These are phyloP conservation scores for Ptychoptera contaminata DNA, from an alignment of 2,888 invertebrate species.

Conservation along the genomic window DNA sequence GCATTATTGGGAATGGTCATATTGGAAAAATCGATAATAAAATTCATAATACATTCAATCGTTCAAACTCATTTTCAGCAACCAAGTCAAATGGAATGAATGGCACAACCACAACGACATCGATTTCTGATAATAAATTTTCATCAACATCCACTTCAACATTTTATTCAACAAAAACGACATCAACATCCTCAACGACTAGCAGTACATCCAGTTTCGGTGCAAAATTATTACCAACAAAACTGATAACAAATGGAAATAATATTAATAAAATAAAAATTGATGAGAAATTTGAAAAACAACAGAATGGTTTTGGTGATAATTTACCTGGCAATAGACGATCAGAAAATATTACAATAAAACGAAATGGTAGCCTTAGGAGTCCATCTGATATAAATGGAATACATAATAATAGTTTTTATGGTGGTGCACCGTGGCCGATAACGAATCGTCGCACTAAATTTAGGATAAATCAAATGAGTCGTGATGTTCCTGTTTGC, in stretches of 20 bases:
- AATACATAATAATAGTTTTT: no score
- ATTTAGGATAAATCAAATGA: constrained; percentile 48
- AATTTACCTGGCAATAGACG: no score
- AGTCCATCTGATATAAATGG: no score
- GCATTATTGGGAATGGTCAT: no score
- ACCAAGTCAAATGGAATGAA: constrained; percentile 4
- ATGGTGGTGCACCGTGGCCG: constrained; percentile 34
- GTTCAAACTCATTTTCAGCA: no score
- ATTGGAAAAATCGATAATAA: no score
- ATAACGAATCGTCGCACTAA: constrained; percentile 39
- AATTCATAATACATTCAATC: no score
- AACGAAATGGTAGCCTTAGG: no score
- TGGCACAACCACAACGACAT: not conserved
- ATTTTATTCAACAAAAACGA: constrained; percentile 24
- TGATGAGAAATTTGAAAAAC: not conserved
- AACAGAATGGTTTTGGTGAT: no score
- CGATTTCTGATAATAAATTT: not conserved
- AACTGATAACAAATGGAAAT: not conserved
- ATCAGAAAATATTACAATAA: no score
- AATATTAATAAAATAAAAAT: not conserved
- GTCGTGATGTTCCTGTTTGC: constrained; percentile 55
- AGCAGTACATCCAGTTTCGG: constrained; percentile 23
- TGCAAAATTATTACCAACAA: constrained; percentile 16
- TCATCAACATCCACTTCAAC: constrained; percentile 22
- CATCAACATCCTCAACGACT: constrained; percentile 29